Percentiles rank a stretch among this genome's conserved stretches.
These are phyloP conservation scores for Danio jaintianensis DNA, from an alignment of 2,797 vertebrate species.

Conservation along the genomic window DNA sequence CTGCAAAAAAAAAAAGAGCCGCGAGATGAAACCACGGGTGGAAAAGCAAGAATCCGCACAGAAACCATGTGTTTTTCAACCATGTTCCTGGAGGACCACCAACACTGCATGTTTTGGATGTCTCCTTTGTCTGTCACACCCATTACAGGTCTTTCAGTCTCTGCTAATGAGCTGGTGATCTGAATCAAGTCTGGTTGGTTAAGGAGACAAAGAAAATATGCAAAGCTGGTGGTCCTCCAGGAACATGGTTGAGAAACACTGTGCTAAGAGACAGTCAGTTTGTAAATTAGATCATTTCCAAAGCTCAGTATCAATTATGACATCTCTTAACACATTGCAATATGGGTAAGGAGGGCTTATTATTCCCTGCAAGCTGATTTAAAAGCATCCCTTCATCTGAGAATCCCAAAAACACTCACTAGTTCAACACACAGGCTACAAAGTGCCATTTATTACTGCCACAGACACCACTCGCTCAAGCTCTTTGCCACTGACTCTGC, in stretches of 20 bases:
- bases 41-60: slow-evolving; percentile 4
- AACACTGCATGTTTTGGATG: too few species aligned
- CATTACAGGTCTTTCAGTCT: too few species aligned
- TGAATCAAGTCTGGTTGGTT: too few species aligned
- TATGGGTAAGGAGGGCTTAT: neutral
- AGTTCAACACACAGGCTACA: neutral
- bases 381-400: neutral
- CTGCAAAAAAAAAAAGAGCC: slow-evolving; percentile 8
- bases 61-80: neutral
- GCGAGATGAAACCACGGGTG: neutral
- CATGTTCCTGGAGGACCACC: neutral
- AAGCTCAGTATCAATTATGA: neutral
- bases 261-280: too few species aligned
- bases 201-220: too few species aligned
- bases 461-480: neutral
- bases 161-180: too few species aligned
- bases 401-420: neutral
- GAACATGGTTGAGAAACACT: too few species aligned
- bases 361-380: slow-evolving; percentile 5
- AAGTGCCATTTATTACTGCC: neutral
- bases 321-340: neutral
- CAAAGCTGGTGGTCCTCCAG: too few species aligned
- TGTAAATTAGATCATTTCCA: neutral
- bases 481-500: slow-evolving; percentile 1
- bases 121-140: too few species aligned